Percentiles rank a stretch among this genome's conserved stretches.
Conservation (phyloP, 2,113 vertebrate species). For the Gorsachius goisagi region DNA sequence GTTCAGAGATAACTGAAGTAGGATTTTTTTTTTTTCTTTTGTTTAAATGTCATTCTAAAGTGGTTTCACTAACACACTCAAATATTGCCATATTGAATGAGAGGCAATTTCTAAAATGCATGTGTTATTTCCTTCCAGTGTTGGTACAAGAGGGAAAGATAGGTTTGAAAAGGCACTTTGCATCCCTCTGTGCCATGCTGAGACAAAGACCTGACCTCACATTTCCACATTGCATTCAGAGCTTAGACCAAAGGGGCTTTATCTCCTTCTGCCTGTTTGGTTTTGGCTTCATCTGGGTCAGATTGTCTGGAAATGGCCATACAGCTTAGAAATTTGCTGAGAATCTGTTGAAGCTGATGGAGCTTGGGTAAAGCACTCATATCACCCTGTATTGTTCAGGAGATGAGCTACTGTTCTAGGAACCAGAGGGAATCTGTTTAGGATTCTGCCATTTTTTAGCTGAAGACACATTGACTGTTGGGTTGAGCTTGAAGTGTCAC, state of each 20-base stretch:
- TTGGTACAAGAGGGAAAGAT: not conserved
- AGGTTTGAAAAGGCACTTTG: not conserved
- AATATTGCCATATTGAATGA: slow-evolving; percentile 29
- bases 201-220: not conserved
- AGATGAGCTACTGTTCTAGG: not conserved
- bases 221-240: not conserved
- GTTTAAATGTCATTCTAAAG: slow-evolving; percentile 30
- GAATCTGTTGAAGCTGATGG: not conserved
- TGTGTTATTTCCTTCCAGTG: not conserved
- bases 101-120: slow-evolving; percentile 16
- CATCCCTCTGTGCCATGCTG: fast-evolving
- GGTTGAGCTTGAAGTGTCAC: not conserved
- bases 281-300: not conserved
- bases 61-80: slow-evolving; percentile 50
- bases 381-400: not conserved
- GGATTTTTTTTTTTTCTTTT: not conserved
- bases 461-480: not conserved
- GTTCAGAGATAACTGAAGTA: slow-evolving; percentile 61
- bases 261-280: not conserved
- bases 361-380: not conserved
- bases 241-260: not conserved
- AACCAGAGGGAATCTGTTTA: not conserved
- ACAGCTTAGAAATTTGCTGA: not conserved
- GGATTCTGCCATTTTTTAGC: not conserved
- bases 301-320: not conserved